Conservation (phyloP, 1,140 invertebrate species). For the Apis mellifera region DNA sequence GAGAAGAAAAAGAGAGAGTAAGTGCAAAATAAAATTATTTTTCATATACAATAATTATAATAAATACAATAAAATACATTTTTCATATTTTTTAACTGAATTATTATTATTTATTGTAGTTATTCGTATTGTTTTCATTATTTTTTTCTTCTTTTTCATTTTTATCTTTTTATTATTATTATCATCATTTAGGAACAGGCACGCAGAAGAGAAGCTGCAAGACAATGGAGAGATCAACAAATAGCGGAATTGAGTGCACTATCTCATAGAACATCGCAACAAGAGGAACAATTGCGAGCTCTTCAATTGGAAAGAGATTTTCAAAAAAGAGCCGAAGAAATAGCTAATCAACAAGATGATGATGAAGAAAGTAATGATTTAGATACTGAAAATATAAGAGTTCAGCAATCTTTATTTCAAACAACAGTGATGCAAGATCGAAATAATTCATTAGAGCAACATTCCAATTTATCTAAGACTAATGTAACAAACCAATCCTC, state of each 20-base stretch:
- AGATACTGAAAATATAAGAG: constrained; percentile 78
- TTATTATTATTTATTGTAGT: no score
- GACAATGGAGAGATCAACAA: constrained; percentile 91
- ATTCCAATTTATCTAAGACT: constrained; percentile 63
- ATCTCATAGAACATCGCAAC: constrained; percentile 87
- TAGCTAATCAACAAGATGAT: constrained; percentile 89
- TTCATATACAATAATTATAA: no score
- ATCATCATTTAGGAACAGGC: constrained; percentile 83
- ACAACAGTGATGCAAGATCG: constrained; percentile 75
- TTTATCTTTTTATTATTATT: neutral
- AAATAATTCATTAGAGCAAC: constrained; percentile 62
- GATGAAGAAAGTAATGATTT: constrained; percentile 84
- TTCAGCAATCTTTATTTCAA: constrained; percentile 78
- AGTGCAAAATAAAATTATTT: constrained; percentile 79
- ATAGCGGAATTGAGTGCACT: constrained; percentile 88
- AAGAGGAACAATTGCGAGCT: constrained; percentile 93
- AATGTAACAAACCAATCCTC: constrained; percentile 74
- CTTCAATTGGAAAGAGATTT: constrained; percentile 93
- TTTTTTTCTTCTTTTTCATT: neutral
- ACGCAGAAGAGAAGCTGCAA: constrained; percentile 86
- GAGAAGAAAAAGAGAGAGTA: constrained; percentile 93
- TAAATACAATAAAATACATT: no score
- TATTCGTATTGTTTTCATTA: no score
- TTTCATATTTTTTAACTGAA: no score
- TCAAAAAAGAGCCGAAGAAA: constrained; percentile 91